Evolutionary conservation across 2,888 invertebrate genomes (phyloP), one percentile per base, ranked within the genome.

Genomic region (Allophyes oxyacanthae): DNA sequence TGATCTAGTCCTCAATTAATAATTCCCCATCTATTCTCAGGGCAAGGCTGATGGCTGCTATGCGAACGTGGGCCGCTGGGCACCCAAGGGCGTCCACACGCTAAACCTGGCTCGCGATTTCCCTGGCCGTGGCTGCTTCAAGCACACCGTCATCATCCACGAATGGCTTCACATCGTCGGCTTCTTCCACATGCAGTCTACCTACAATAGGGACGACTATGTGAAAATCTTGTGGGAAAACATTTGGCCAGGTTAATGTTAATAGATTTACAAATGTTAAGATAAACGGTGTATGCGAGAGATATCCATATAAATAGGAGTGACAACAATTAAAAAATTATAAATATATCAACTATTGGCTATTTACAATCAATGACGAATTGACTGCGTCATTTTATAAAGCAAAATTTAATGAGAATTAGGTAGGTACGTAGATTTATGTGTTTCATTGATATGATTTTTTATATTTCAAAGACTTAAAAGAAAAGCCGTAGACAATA

Each of bases 161-260:
- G 97, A 97, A 83, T 90, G 97, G 76, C 93, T 86, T 14, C 88
- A 88, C 57, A 67, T 78, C 45, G 67, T 87, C 26, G 88, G 87
- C 28, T 87, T 87, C 78, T 70, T 78, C 53, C 88, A 88, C 72
- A 88, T 88, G 88, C 87, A 88, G 65, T 83, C 84, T 48, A 84
- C 86, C 0, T 40, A 86, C 70, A 68, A 82, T 64, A 74, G 88
- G 7, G 73, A 88, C 48, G 45, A 76, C 33, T 87, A 94, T 78
- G 96, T 97, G 0, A 94, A 93, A 58, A 96, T 97, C 62, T 88
- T 95, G 67, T 96, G 95, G 95, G 94, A 95, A 28, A 97, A 97
- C 77, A 95, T 96, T 25, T 75, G 88, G 56, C 77, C 84, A 51
- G 95, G 96, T 95, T 63, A 50, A 14, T 32, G 26, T 26, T 25